These are phyloP conservation scores for Sturnus vulgaris DNA, from an alignment of 2,113 vertebrate genomes.

Conservation along the genomic window DNA sequence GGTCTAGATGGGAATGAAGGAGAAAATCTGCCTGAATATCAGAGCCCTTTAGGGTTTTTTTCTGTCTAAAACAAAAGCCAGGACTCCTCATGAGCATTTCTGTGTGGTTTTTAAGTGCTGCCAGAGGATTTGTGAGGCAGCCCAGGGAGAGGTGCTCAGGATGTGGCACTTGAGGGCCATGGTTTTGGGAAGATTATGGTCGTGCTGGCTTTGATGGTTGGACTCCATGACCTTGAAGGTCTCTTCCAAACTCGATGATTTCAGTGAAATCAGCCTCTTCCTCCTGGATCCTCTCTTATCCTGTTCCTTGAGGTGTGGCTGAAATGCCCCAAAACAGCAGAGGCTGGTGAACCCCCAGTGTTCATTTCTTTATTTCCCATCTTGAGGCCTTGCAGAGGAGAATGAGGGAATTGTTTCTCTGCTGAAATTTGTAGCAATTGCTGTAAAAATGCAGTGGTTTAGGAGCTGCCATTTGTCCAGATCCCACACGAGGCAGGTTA, in stretches of 20 bases:
- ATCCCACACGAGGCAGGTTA: not conserved
- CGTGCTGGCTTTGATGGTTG: not conserved
- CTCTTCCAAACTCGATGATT: not conserved
- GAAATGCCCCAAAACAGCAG: not conserved
- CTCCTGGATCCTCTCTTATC: not conserved
- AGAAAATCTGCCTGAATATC: not conserved
- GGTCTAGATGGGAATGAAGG: not conserved
- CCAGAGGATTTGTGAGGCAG: not conserved
- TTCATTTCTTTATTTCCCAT: not conserved
- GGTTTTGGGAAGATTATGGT: not conserved
- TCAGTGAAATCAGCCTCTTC: not conserved
- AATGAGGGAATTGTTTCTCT: not conserved
- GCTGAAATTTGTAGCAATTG: not conserved
- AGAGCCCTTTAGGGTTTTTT: not conserved
- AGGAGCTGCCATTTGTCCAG: not conserved
- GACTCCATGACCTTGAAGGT: not conserved
- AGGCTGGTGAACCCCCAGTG: not conserved
- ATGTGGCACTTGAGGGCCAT: not conserved
- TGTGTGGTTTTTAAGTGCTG: not conserved
- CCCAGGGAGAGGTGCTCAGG: not conserved
- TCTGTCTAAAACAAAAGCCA: not conserved
- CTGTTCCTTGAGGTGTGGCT: not conserved
- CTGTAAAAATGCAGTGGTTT: not conserved
- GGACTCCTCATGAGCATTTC: not conserved
- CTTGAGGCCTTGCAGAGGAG: not conserved